phyloP scores from a whole-genome alignment of 2,113 vertebrate species.

The Abramis brama region DNA sequence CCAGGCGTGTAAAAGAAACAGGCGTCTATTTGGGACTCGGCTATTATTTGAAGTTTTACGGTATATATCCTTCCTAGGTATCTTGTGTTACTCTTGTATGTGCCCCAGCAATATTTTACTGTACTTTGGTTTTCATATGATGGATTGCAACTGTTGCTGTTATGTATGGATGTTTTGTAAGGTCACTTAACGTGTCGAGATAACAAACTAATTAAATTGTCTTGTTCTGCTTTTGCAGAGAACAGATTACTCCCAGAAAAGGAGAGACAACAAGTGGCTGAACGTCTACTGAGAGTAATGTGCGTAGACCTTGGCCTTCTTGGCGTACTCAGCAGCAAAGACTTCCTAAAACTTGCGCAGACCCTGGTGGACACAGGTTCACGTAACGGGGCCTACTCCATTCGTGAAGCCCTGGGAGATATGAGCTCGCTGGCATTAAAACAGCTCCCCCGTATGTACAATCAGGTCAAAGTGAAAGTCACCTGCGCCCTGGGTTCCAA shows the following conservation, averaged over 20 bases:
- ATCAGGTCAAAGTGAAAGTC: constrained; percentile 99
- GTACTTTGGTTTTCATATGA: neutral
- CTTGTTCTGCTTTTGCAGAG: constrained; percentile 67
- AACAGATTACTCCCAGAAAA: constrained; percentile 91
- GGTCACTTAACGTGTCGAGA: neutral
- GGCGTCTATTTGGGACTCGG: too few relatives aligned
- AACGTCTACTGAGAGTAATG: constrained; percentile 92
- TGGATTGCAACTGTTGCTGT: neutral
- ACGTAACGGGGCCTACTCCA: constrained; percentile 93
- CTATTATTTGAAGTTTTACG: too few relatives aligned
- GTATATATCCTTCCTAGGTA: neutral
- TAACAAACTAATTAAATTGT: neutral
- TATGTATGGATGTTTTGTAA: neutral
- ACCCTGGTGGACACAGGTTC: constrained; percentile 94
- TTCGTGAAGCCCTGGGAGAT: constrained; percentile 92
- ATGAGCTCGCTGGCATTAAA: constrained; percentile 93
- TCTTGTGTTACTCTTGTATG: neutral
- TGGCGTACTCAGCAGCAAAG: constrained; percentile 90
- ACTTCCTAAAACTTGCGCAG: constrained; percentile 96
- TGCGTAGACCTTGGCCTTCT: constrained; percentile 91
- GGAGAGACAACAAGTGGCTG: constrained; percentile 95
- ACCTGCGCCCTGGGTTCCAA: constrained; percentile 96
- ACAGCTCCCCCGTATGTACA: constrained; percentile 97
- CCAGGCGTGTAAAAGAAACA: too few relatives aligned
- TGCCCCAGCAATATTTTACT: neutral